Percentiles rank a stretch among this genome's conserved stretches.
phyloP scores from a whole-genome alignment of 2,113 vertebrate species.

The Sus scrofa region T2T-Sscrofa CM000812.6:226381001-226381500 shows the following conservation, averaged over 20 bases:
- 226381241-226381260: not conserved
- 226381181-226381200: not conserved
- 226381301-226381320: not conserved
- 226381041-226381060: not conserved
- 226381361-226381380: slow-evolving; percentile 27
- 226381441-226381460: too few species aligned
- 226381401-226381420: not conserved
- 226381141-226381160: not conserved
- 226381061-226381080: not conserved
- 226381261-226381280: not conserved
- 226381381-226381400: not conserved
- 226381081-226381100: slow-evolving; percentile 47
- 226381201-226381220: not conserved
- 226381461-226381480: too few species aligned
- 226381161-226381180: not conserved
- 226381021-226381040: not conserved
- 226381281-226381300: not conserved
- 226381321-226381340: not conserved
- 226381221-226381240: not conserved
- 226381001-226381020: not conserved
- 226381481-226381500: too few species aligned
- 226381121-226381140: not conserved
- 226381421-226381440: not conserved
- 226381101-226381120: not conserved
- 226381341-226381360: not conserved